Base-by-base conservation (phyloP, 2,113 vertebrate genomes). In the Calidris pygmaea region DNA sequence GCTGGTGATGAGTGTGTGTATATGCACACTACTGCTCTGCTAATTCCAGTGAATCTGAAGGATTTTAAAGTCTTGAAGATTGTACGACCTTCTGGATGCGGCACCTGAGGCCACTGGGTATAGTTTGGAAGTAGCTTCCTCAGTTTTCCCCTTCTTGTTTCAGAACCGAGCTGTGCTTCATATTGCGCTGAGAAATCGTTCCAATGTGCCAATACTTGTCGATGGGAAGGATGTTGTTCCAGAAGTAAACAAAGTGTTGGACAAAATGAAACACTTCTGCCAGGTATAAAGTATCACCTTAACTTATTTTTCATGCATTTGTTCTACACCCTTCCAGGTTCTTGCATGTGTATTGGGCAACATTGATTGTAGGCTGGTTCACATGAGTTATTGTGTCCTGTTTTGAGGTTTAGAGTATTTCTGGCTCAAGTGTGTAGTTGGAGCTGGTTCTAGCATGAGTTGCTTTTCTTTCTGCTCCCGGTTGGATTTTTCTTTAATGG, bases 261-360 rank as follows among this genome's bases (percentile, higher is more conserved):
- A 99, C 73, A 99, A 99, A 97, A 99, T 99, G 98, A 99, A 99
- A 89, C 97, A 96, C 37, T 99, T 99, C 97, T 99, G 99, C 88
- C 98, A 99, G 85, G 99, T 99, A 98, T 41, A 56, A 97, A 81
- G 19, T 79, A 27, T 18, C 12, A 59, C 47, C 12, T 5, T 3
- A 66, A 5, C 17, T 55, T 48, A 12, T 34, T 66, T 80, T 27
- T 83, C 2, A 9, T 26, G 0, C 55, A 11, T 7, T 76, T 88
- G 6, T 62, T 63, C 21, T 67, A 6, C 59, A 59, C 8, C 14
- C 32, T 50, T 34, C 9, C 23, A 32, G 9, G 15, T 72, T 82
- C 24, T 66, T 84, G 7, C 1, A 10, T 18, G 10, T 39, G 14
- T 53, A 1, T 37, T 71, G 24, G 34, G 52, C 72, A 48, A 17